Conservation (phyloP, 2,113 vertebrate species). For the Hystrix cristata region DNA sequence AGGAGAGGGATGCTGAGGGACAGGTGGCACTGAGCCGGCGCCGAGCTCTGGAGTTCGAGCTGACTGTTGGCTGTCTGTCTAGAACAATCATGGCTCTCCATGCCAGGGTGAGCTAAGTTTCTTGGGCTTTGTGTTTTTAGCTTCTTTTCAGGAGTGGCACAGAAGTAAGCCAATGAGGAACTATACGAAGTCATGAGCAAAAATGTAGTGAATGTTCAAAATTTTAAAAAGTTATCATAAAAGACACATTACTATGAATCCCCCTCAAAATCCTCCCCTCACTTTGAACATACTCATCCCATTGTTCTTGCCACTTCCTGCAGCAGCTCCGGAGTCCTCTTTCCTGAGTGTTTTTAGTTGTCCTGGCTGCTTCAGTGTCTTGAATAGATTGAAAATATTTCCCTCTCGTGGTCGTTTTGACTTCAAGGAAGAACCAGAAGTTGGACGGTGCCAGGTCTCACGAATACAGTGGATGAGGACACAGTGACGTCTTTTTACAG, state of each 20-base stretch:
- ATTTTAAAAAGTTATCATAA: not conserved
- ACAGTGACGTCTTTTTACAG: not conserved
- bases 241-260: not conserved
- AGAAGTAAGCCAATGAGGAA: not conserved
- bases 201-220: not conserved
- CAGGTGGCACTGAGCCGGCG: fast-evolving
- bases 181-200: not conserved
- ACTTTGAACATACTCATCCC: not conserved
- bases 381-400: not conserved
- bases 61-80: no score
- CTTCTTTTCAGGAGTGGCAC: not conserved
- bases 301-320: not conserved
- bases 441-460: not conserved
- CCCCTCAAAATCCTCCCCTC: not conserved
- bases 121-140: not conserved
- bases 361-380: not conserved
- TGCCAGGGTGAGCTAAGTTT: not conserved
- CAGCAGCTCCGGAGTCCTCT: not conserved
- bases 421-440: not conserved
- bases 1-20: fast-evolving
- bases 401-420: not conserved
- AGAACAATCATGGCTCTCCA: fast-evolving
- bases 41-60: fast-evolving
- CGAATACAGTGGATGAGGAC: not conserved
- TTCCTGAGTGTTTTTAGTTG: not conserved